Percentiles rank a stretch among this genome's conserved stretches.
phyloP scores from a whole-genome alignment of 2,113 vertebrate genomes.

The Amphiprion percula region DNA sequence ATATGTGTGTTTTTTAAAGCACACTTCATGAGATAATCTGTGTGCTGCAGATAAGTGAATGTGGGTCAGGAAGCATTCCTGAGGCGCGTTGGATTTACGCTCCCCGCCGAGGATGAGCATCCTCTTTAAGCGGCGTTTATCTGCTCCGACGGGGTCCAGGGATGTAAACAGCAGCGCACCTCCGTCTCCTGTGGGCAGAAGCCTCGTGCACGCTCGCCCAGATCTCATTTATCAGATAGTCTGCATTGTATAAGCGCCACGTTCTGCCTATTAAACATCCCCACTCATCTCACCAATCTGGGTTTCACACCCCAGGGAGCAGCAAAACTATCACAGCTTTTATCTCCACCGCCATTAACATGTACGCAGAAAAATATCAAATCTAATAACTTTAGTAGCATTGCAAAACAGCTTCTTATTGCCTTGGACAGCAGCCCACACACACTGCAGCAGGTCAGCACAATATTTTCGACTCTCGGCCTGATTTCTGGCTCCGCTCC shows the following conservation, averaged over 20 bases:
- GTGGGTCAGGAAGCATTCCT: conserved; percentile 52
- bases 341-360: background rate
- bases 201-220: background rate
- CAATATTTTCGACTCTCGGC: background rate
- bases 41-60: conserved; percentile 52
- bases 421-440: background rate
- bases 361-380: background rate
- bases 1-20: background rate
- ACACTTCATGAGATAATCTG: conserved; percentile 40
- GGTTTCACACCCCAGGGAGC: background rate
- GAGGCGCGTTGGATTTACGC: conserved; percentile 13
- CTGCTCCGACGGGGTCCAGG: background rate
- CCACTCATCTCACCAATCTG: background rate
- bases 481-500: background rate
- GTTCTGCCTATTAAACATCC: background rate
- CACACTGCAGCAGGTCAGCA: background rate
- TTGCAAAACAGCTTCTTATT: background rate
- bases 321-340: conserved; percentile 18
- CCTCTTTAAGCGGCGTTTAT: background rate
- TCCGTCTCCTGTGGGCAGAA: background rate
- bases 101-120: background rate
- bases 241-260: background rate
- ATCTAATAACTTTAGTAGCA: background rate
- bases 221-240: background rate
- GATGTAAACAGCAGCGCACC: background rate